phyloP scores from a whole-genome alignment of 2,888 invertebrate genomes.

The Temnothorax unifasciatus region DNA sequence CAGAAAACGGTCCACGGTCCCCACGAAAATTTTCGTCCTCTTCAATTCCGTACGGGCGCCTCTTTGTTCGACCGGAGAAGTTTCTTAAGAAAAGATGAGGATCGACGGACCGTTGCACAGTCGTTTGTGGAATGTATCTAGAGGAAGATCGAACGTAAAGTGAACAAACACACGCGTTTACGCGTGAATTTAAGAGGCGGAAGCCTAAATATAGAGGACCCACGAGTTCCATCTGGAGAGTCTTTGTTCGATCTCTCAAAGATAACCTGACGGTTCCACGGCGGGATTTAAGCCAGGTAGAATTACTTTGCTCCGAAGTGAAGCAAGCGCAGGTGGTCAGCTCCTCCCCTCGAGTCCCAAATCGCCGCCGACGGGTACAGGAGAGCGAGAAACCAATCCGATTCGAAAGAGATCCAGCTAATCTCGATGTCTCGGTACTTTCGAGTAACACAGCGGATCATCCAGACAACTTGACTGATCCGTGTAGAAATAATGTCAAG shows the following conservation, averaged over 20 bases:
- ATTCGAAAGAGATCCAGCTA: constrained; percentile 35
- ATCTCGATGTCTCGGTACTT: constrained; percentile 55
- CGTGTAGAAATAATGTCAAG: background rate
- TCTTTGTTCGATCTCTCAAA: constrained; percentile 71
- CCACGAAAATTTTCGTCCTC: background rate
- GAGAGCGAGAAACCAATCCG: constrained; percentile 16
- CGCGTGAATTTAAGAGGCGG: constrained; percentile 61
- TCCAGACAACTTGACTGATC: background rate
- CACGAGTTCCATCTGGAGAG: constrained; percentile 70
- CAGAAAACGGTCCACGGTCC: background rate
- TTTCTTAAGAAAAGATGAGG: constrained; percentile 5
- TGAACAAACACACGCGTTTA: constrained; percentile 41
- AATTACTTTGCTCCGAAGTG: constrained; percentile 66
- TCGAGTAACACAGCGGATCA: constrained; percentile 3
- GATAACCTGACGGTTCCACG: constrained; percentile 64
- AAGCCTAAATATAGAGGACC: constrained; percentile 58
- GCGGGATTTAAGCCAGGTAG: constrained; percentile 64
- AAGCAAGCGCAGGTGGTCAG: constrained; percentile 70
- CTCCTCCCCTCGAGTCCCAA: constrained; percentile 53
- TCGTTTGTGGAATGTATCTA: background rate
- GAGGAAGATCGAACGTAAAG: constrained; percentile 9
- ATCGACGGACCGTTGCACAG: background rate
- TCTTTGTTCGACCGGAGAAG: constrained; percentile 27
- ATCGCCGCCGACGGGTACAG: constrained; percentile 31
- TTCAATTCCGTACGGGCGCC: background rate